A percentile compares a stretch with the other conserved stretches of the same genome.
Evolutionary conservation across 2,888 invertebrate genomes (phyloP).

Genomic region (Aphidoletes aphidimyza): DNA sequence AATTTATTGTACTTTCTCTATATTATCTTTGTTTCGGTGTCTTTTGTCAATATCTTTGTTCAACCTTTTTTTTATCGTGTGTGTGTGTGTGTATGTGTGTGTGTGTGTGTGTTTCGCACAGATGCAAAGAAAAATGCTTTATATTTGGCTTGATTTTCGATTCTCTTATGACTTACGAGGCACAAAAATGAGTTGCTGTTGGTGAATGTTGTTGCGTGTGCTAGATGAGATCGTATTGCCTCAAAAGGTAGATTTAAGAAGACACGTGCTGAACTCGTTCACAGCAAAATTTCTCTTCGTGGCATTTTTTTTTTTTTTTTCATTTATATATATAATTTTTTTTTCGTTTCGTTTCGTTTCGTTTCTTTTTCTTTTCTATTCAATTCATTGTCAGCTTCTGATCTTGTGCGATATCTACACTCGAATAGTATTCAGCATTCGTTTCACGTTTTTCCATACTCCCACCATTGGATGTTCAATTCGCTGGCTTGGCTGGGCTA

Average conservation of each 20-base stretch:
- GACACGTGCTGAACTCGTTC: slow-evolving; percentile 30
- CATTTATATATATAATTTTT: too few relatives aligned
- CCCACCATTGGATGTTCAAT: not conserved
- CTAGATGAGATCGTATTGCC: not conserved
- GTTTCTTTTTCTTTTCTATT: not conserved
- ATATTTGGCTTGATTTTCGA: too few relatives aligned
- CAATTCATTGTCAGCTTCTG: slow-evolving; percentile 18
- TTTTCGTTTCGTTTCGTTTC: too few relatives aligned
- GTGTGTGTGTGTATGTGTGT: not conserved
- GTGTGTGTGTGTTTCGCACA: too few relatives aligned
- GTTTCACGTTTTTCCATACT: too few relatives aligned
- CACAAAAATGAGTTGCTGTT: too few relatives aligned
- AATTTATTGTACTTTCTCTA: slow-evolving; percentile 7
- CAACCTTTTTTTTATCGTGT: not conserved
- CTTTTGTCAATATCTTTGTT: not conserved
- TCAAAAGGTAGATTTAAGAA: not conserved
- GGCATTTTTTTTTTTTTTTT: not conserved
- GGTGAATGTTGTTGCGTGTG: not conserved
- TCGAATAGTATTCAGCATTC: not conserved
- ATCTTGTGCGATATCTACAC: not conserved
- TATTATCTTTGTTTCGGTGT: not conserved
- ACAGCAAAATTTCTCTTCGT: slow-evolving; percentile 1
- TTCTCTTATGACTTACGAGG: too few relatives aligned
- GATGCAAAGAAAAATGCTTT: too few relatives aligned
- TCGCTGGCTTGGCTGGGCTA: not conserved